These are phyloP conservation scores for Catocala fraxini DNA, from an alignment of 2,888 invertebrate genomes.

Conservation along the genomic window DNA sequence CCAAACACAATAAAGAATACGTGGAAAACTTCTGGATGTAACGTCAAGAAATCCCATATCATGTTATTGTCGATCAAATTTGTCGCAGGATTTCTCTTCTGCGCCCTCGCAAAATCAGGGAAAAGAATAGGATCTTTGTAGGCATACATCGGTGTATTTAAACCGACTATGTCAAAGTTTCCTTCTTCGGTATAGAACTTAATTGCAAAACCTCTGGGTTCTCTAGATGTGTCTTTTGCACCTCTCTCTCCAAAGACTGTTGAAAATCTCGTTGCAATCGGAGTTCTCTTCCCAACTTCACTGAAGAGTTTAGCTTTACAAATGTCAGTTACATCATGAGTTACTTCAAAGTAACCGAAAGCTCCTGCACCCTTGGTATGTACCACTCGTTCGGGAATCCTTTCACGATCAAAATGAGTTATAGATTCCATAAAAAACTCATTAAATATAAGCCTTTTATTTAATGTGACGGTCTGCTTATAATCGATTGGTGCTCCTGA, in stretches of 20 bases:
- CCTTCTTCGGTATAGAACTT: constrained; percentile 97
- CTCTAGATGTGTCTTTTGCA: constrained; percentile 94
- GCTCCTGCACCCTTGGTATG: constrained; percentile 98
- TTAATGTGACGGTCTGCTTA: constrained; percentile 91
- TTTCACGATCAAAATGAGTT: constrained; percentile 93
- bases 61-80: constrained; percentile 94
- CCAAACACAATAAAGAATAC: constrained; percentile 93
- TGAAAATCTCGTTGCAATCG: constrained; percentile 93
- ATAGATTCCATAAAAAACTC: constrained; percentile 91
- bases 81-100: constrained; percentile 96
- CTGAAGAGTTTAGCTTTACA: constrained; percentile 92
- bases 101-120: constrained; percentile 96
- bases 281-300: constrained; percentile 92
- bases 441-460: constrained; percentile 93
- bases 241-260: constrained; percentile 94
- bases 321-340: constrained; percentile 93
- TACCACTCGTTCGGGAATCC: constrained; percentile 96
- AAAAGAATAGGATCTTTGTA: constrained; percentile 95
- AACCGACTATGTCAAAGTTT: constrained; percentile 96
- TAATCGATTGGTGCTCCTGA: constrained; percentile 92
- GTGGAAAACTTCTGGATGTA: constrained; percentile 94
- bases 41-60: constrained; percentile 97
- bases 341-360: constrained; percentile 68
- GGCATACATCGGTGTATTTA: constrained; percentile 96
- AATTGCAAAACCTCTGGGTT: constrained; percentile 95